Base-by-base conservation (phyloP, 1,140 invertebrate species). In the Nebria ingens region DNA sequence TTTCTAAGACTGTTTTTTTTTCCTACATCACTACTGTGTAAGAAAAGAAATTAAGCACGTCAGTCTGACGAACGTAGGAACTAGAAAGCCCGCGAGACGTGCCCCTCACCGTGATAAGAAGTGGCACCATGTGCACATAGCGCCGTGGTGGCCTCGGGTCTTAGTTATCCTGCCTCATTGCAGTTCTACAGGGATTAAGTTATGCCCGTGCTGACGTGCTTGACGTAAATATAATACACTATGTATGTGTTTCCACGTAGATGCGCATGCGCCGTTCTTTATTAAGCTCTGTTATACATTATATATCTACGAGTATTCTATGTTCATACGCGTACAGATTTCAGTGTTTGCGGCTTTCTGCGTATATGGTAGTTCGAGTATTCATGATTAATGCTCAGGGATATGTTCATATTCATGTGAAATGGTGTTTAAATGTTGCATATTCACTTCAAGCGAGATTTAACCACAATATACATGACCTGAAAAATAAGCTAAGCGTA, bases 41-140 rank as follows among this genome's bases (percentile, higher is more conserved):
- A 45, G 40, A 45, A 45, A 45, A 45, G 40, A 45, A 45, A 45
- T 45, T 45, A 45, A 45, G 40, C 40, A 45, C 40, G 40, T 45
- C 40, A 45, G 40, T 45, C 40, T 45, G 40, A 45, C 40, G 40
- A 45, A 45, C 40, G 40, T 45, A 45, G n/a, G n/a, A n/a, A n/a
- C n/a, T n/a, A n/a, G n/a, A n/a, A n/a, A 45, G 40, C 40, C 17
- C 40, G 15, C 40, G 40, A 45, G 40, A 45, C 40, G 40, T 45
- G 40, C 40, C n/a, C n/a, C 17, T 17, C 40, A 45, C 40, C 9
- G 40, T 45, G 40, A 45, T 45, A 45, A 45, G 40, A 9, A 45
- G 40, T 45, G 17, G 40, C 40, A 12, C 40, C 40, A 45, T 45
- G 40, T 45, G 40, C 40, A 17, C 40, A 9, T 9, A 4, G 17